Conservation (phyloP, 2,888 invertebrate species). For the Criorhina ranunculi region DNA sequence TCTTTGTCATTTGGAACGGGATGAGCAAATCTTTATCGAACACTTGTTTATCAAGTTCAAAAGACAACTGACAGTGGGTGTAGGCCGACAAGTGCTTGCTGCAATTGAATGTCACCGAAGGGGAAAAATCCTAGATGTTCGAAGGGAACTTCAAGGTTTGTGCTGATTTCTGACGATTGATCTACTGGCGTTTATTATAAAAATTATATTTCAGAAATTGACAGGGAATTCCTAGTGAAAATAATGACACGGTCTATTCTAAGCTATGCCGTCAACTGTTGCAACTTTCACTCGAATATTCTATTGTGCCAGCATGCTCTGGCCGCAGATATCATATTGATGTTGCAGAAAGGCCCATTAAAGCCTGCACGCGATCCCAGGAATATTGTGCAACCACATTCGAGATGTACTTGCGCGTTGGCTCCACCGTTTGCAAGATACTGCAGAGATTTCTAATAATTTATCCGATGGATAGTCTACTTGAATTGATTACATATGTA, state of each 20-base stretch:
- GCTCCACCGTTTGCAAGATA: conserved; percentile 31
- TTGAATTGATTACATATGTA: conserved; percentile 1
- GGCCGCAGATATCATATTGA: conserved; percentile 82
- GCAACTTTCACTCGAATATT: conserved; percentile 81
- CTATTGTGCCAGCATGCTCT: conserved; percentile 80
- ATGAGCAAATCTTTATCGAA: conserved; percentile 82
- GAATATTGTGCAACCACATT: conserved; percentile 52
- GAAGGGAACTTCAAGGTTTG: conserved; percentile 80
- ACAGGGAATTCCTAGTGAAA: conserved; percentile 80
- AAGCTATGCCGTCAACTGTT: conserved; percentile 80
- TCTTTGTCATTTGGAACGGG: conserved; percentile 78
- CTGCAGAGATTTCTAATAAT: conserved; percentile 11
- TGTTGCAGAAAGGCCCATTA: conserved; percentile 80
- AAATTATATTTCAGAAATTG: conserved; percentile 78
- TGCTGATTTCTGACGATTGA: background rate
- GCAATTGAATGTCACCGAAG: conserved; percentile 82
- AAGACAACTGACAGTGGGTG: conserved; percentile 81
- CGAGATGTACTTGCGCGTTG: conserved; percentile 45
- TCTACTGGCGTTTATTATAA: background rate
- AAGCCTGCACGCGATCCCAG: conserved; percentile 78
- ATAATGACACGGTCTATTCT: conserved; percentile 81
- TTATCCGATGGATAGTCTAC: background rate
- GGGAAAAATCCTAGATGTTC: conserved; percentile 80
- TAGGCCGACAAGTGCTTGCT: conserved; percentile 81
- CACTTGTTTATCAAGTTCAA: conserved; percentile 83